Percentiles rank a stretch among this genome's conserved stretches.
Conservation (phyloP, 2,113 vertebrate species). For the Charina bottae region DNA sequence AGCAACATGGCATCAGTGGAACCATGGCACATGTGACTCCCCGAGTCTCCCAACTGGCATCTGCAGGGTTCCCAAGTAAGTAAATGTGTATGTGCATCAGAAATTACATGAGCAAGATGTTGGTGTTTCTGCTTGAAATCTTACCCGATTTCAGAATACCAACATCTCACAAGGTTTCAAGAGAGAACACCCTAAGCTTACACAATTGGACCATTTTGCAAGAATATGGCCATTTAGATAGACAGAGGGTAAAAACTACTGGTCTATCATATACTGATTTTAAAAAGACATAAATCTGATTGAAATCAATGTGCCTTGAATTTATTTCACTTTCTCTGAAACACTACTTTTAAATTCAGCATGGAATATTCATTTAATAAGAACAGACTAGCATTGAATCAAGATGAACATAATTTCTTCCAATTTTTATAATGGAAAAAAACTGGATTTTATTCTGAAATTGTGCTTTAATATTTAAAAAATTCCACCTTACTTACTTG, state of each 20-base stretch:
- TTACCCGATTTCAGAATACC: too few relatives aligned
- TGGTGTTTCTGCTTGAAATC: background rate
- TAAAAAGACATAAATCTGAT: background rate
- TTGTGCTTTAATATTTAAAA: background rate
- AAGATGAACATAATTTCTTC: background rate
- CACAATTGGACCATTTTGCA: too few relatives aligned
- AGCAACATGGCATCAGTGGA: background rate
- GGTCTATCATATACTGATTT: too few relatives aligned
- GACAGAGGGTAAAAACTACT: too few relatives aligned
- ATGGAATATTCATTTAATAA: background rate
- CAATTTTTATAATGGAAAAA: background rate
- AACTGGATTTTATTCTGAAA: too few relatives aligned
- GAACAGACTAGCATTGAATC: background rate
- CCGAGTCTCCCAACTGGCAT: background rate
- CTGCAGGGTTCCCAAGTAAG: background rate
- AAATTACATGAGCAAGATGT: background rate
- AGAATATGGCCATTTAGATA: too few relatives aligned
- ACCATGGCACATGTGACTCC: background rate
- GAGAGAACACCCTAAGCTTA: too few relatives aligned
- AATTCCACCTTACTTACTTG: conserved; percentile 74
- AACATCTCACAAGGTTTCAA: too few relatives aligned
- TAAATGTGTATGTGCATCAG: background rate
- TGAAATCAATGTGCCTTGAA: background rate
- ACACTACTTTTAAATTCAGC: background rate
- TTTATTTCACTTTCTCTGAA: too few relatives aligned